Conservation (phyloP, 1,140 invertebrate genomes). For the Cotesia typhae region DNA sequence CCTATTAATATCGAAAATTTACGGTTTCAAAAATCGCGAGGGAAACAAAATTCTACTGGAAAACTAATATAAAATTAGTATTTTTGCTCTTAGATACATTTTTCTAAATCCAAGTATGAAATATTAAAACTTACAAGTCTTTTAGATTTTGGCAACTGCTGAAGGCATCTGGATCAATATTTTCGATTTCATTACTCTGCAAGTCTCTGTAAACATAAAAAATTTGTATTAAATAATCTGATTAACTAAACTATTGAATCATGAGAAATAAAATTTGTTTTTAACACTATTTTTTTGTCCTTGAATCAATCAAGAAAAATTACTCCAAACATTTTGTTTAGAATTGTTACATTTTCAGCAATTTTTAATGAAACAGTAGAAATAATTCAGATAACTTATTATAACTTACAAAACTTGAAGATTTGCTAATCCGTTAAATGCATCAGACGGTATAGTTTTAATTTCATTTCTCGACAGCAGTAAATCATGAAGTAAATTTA, state of each 20-base stretch:
- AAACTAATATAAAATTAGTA: too few relatives aligned
- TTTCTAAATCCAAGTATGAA: not conserved
- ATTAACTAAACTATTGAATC: too few relatives aligned
- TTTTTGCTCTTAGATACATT: too few relatives aligned
- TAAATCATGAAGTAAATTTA: constrained; percentile 83
- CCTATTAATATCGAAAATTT: too few relatives aligned
- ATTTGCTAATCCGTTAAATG: constrained; percentile 80
- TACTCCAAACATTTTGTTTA: too few relatives aligned
- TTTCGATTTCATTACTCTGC: constrained; percentile 84
- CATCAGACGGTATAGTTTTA: constrained; percentile 75
- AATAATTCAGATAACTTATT: not conserved
- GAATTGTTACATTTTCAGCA: too few relatives aligned
- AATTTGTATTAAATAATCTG: not conserved
- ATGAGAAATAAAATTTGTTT: too few relatives aligned
- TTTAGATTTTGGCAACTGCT: constrained; percentile 76
- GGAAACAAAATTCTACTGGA: too few relatives aligned
- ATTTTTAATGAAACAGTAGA: not conserved
- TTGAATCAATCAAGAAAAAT: too few relatives aligned
- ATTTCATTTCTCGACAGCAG: constrained; percentile 86
- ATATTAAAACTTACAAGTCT: constrained; percentile 82
- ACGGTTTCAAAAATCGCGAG: too few relatives aligned
- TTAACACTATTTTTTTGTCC: too few relatives aligned
- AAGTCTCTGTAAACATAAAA: constrained; percentile 78
- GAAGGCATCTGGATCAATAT: constrained; percentile 88
- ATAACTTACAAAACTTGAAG: constrained; percentile 87